Evolutionary conservation across 2,888 invertebrate species (phyloP), one percentile per base, ranked within the genome.

Genomic region (Ametastegia equiseti): DNA sequence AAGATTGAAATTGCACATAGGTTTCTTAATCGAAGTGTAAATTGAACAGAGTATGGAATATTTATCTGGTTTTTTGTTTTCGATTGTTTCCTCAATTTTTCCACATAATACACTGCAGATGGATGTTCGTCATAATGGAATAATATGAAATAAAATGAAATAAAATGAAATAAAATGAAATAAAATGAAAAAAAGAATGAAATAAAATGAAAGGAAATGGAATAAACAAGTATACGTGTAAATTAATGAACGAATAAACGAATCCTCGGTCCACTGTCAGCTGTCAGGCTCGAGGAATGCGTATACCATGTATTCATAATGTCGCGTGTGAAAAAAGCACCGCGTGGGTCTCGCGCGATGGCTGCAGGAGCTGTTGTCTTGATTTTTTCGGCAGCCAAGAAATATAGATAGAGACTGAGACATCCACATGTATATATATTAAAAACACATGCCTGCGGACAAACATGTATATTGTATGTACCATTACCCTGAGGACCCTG

Each of bases 301-400:
- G 19, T 54, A 54, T n/a, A n/a, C n/a, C n/a, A n/a, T n/a, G n/a
- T n/a, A n/a, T n/a, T n/a, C n/a, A n/a, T 54, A 54, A 54, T 54
- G 54, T 54, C 54, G 54, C 23, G 54, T 54, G 54, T n/a, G n/a
- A n/a, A 54, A 54, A 54, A 23, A 54, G 54, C 54, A 54, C 54
- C 54, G 54, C 54, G 54, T 54, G 54, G 54, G 54, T 54, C 54
- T 54, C 23, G 23, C 54, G 2, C 54, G 23, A 54, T 23, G 54
- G 23, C 23, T 54, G 50, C 5, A 19, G 54, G 6, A 5, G 54
- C 23, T 19, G 54, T 54, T 19, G 54, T 54, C 54, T 54, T 23
- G 54, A 54, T 54, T 54, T 54, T 54, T 54, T 54, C 23, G 54
- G 23, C 23, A 54, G 19, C 23, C 23, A 54, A 54, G 23, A 54